Evolutionary conservation across 1,140 invertebrate species (phyloP).

Genomic region (Hyposmocoma kahamanoa): DNA sequence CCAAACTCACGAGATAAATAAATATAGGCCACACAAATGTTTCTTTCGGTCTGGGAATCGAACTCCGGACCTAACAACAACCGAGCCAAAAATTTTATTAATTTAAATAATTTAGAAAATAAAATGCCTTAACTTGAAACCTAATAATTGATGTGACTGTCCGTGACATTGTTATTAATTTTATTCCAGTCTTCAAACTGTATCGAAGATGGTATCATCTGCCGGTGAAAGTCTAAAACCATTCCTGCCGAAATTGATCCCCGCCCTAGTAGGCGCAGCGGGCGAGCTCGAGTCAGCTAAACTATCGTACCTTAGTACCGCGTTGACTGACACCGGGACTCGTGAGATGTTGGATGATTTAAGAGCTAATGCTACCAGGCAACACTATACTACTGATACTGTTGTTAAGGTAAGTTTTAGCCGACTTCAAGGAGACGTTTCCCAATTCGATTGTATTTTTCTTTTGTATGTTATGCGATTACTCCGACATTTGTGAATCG

Average conservation of each 20-base stretch:
- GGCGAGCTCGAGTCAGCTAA: conserved; percentile 88
- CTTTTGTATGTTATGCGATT: too few species aligned
- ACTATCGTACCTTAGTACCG: conserved; percentile 86
- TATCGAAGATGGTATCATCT: conserved; percentile 87
- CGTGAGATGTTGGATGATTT: conserved; percentile 85
- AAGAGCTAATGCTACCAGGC: conserved; percentile 84
- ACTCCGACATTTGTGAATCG: too few species aligned
- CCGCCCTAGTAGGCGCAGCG: conserved; percentile 87
- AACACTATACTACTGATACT: conserved; percentile 91
- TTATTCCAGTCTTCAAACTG: conserved; percentile 82
- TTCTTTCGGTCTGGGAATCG: too few species aligned
- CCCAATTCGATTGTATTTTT: too few species aligned
- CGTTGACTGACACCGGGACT: conserved; percentile 77
- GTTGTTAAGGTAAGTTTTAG: conserved; percentile 80
- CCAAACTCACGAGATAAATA: too few species aligned
- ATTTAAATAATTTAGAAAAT: too few species aligned
- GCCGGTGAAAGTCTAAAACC: conserved; percentile 86
- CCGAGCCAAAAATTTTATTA: too few species aligned
- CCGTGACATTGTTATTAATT: too few species aligned
- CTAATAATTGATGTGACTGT: too few species aligned
- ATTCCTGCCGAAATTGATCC: conserved; percentile 86
- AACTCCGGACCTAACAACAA: too few species aligned
- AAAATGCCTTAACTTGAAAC: too few species aligned
- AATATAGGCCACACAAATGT: too few species aligned
- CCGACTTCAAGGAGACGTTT: not conserved